Evolutionary conservation across 2,888 invertebrate genomes (phyloP).

Genomic region (Sphecodes monilicornis): DNA sequence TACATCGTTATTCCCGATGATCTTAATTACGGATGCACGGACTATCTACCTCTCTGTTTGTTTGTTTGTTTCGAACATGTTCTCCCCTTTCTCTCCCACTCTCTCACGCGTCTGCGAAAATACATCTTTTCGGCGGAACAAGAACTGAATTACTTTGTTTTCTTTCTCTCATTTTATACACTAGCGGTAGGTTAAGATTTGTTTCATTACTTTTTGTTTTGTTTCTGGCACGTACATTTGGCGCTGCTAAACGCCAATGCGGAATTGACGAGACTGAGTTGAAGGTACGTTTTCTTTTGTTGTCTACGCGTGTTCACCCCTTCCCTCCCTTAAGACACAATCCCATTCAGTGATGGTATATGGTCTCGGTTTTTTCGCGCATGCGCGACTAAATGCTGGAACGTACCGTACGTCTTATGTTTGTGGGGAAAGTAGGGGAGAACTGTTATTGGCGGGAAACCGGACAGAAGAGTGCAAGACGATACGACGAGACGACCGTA

Average conservation of each 20-base stretch:
- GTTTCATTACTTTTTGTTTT: conserved; percentile 15
- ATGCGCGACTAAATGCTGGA: no score
- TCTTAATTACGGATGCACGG: conserved; percentile 38
- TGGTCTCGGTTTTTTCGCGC: no score
- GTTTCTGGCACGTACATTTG: conserved; percentile 67
- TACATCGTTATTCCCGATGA: conserved; percentile 62
- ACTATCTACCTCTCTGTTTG: conserved; percentile 39
- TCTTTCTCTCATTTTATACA: conserved; percentile 54
- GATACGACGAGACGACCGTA: no score
- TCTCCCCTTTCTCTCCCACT: conserved; percentile 35
- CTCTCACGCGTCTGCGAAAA: conserved; percentile 58
- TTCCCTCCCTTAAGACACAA: conserved; percentile 44
- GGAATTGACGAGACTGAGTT: conserved; percentile 71
- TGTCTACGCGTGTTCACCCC: neutral
- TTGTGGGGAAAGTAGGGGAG: no score
- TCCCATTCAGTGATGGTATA: no score
- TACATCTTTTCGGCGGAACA: conserved; percentile 57
- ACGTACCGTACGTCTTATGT: no score
- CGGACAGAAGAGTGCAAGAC: no score
- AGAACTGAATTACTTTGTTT: conserved; percentile 49
- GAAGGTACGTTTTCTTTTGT: conserved; percentile 62
- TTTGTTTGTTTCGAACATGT: conserved; percentile 11
- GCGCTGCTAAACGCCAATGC: conserved; percentile 66
- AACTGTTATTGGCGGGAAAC: no score
- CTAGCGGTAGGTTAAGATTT: conserved; percentile 61